Evolutionary conservation across 2,888 invertebrate species (phyloP).

Genomic region (Steinernema carpocapsae): DNA sequence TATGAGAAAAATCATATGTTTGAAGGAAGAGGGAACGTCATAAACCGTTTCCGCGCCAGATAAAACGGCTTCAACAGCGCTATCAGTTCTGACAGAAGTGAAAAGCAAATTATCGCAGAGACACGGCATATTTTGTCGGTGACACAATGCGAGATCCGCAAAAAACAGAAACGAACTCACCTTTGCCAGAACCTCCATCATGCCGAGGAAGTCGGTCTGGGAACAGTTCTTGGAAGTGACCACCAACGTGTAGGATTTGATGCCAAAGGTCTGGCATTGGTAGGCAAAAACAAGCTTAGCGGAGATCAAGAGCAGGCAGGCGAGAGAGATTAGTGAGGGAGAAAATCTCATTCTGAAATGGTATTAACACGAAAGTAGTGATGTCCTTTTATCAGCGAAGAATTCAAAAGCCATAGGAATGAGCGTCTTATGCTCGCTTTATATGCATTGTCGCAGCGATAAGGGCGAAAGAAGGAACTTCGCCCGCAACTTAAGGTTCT

Average conservation of each 20-base stretch:
- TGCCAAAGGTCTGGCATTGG: neutral
- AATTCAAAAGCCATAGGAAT: neutral
- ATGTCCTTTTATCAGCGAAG: slow-evolving; percentile 21
- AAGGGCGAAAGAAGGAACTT: neutral
- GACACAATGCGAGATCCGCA: neutral
- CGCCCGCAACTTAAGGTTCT: neutral
- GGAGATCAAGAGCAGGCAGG: neutral
- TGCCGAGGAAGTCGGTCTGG: neutral
- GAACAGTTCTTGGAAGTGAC: neutral
- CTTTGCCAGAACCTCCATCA: slow-evolving; percentile 11
- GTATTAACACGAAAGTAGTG: slow-evolving; percentile 3
- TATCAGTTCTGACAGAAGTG: slow-evolving; percentile 8
- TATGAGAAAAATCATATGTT: no score
- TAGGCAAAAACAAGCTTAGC: no score
- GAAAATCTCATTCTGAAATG: slow-evolving; percentile 14
- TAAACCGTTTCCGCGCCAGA: neutral
- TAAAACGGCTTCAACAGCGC: neutral
- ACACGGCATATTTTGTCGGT: slow-evolving; percentile 23
- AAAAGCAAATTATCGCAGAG: slow-evolving; percentile 8
- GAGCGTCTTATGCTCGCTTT: slow-evolving; percentile 30
- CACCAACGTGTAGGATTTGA: slow-evolving; percentile 2
- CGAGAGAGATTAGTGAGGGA: no score
- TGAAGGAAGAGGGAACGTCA: no score
- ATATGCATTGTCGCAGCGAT: slow-evolving; percentile 16
- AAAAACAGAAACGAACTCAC: slow-evolving; percentile 12